Base-by-base conservation (phyloP, 2,113 vertebrate genomes). In the Gnathonemus longibarbis region DNA sequence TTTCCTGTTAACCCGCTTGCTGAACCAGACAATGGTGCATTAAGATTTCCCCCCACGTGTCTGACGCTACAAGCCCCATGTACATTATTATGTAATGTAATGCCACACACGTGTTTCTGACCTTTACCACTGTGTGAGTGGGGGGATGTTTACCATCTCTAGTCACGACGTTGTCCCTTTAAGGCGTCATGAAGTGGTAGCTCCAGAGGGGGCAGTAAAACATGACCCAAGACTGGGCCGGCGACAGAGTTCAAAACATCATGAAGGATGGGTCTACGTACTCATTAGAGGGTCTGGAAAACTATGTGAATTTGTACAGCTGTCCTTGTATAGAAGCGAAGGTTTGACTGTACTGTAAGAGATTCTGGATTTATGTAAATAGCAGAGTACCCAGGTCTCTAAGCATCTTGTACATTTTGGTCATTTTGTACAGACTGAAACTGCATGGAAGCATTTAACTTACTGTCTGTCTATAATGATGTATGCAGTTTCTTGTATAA, bases 401-500 rank as follows among this genome's bases (percentile, higher is more conserved):
- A 92, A 85, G 93, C 94, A 89, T 91, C 94, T 95, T 94, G n/a
- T 84, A 80, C 35, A 53, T 39, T 88, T 56, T 50, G 4, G 27
- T 21, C 27, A 89, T 97, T 97, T 97, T 97, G 97, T 97, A 97
- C 96, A 97, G 97, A 97, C 93, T 96, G 97, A 96, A 96, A 96
- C 96, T 97, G 97, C 97, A 97, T 98, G 97, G 95, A 96, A 94
- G 95, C 84, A 93, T 93, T 97, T 98, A 97, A 97, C n/a, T 70
- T 70, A 70, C 96, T 97, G 96, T 97, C 96, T 95, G 96, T 97
- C 97, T 97, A 96, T 91, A 94, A 97, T 95, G 93, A 96, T 97
- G 97, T 97, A 97, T 96, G 96, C 95, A 96, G 96, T 98, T 98
- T 97, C 97, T 97, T 96, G 95, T 93, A 94, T 96, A 95, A 96